phyloP scores from a whole-genome alignment of 1,140 invertebrate species.

The Ylistrum balloti region DNA sequence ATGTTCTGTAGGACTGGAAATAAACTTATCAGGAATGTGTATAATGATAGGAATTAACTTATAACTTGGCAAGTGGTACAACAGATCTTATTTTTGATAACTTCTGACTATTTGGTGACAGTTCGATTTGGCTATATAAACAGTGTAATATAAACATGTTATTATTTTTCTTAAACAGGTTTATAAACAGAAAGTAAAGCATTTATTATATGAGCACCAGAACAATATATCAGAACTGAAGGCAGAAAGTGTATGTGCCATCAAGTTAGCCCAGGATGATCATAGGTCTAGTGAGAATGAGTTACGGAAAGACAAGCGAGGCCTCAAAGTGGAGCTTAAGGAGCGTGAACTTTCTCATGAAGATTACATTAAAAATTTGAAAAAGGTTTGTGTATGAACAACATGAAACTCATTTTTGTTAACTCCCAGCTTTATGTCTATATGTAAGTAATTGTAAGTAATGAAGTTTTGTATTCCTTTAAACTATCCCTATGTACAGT shows the following conservation, averaged over 20 bases:
- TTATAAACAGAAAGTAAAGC: conserved; percentile 96
- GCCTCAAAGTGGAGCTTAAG: conserved; percentile 88
- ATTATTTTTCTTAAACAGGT: conserved; percentile 79
- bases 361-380: conserved; percentile 86
- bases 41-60: too few relatives aligned
- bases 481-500: neutral
- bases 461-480: neutral
- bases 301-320: conserved; percentile 90
- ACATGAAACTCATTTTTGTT: too few relatives aligned
- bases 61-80: too few relatives aligned
- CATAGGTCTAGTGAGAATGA: conserved; percentile 89
- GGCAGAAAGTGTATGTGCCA: conserved; percentile 89
- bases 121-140: conserved; percentile 7
- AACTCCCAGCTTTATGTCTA: neutral
- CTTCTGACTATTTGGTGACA: neutral
- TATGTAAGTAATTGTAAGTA: neutral
- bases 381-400: conserved; percentile 86
- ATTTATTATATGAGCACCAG: conserved; percentile 95
- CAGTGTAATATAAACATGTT: neutral
- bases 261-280: conserved; percentile 90
- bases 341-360: conserved; percentile 88
- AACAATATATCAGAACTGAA: conserved; percentile 89
- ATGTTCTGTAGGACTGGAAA: too few relatives aligned
- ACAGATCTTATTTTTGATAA: too few relatives aligned
- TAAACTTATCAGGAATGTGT: too few relatives aligned